Evolutionary conservation across 2,888 invertebrate genomes (phyloP).

Genomic region (Ochropleura plecta): DNA sequence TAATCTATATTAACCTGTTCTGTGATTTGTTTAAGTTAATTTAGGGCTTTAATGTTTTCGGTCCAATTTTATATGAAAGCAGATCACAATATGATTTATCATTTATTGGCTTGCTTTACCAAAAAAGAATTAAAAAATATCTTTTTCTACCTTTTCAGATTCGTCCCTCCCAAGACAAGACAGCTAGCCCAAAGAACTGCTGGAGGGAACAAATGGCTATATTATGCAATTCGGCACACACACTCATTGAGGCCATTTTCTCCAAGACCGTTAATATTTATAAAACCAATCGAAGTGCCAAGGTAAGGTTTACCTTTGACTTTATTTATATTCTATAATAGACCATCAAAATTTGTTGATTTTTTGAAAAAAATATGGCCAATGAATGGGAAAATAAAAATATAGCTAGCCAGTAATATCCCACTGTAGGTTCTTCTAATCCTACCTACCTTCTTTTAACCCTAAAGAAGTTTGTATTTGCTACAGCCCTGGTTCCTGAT

Average conservation of each 20-base stretch:
- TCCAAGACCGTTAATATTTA: slow-evolving; percentile 77
- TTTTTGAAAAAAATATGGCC: too few species aligned
- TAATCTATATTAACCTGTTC: background rate
- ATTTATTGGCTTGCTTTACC: background rate
- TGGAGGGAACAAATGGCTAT: slow-evolving; percentile 83
- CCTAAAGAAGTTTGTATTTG: background rate
- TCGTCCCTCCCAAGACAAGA: slow-evolving; percentile 81
- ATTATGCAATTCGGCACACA: slow-evolving; percentile 80
- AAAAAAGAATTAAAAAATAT: background rate
- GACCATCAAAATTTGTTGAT: background rate
- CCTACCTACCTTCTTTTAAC: too few species aligned
- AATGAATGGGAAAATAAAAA: too few species aligned
- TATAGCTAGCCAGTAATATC: background rate
- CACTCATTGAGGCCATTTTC: slow-evolving; percentile 77
- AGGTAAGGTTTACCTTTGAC: slow-evolving; percentile 33
- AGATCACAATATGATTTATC: background rate
- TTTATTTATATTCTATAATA: background rate
- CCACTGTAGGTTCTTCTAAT: too few species aligned
- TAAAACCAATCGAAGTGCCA: slow-evolving; percentile 58
- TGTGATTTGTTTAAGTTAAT: background rate
- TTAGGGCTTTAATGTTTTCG: background rate
- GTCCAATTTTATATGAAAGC: background rate
- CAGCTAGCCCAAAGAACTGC: slow-evolving; percentile 80
- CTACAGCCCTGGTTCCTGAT: too few species aligned
- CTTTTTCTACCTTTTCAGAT: slow-evolving; percentile 71